phyloP scores from a whole-genome alignment of 2,888 invertebrate genomes.

The Smittia aterrima region DNA sequence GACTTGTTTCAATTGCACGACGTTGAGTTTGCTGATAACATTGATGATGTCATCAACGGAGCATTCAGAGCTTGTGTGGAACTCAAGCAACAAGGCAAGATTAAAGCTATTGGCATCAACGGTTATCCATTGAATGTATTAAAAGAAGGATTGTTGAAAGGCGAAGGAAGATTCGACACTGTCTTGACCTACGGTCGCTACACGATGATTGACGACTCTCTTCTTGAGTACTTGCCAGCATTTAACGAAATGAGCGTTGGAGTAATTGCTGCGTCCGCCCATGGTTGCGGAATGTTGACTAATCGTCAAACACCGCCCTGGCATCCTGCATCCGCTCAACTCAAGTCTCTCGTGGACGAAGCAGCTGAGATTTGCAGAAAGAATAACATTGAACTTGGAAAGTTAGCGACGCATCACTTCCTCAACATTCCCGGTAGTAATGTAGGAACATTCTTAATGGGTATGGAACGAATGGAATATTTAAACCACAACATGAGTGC shows the following conservation, averaged over 20 bases:
- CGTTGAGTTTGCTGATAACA: constrained; percentile 61
- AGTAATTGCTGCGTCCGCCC: constrained; percentile 60
- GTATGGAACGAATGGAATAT: constrained; percentile 42
- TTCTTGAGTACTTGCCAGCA: constrained; percentile 57
- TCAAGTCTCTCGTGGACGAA: constrained; percentile 51
- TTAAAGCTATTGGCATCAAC: constrained; percentile 62
- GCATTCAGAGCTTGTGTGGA: constrained; percentile 32
- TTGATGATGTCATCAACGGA: constrained; percentile 54
- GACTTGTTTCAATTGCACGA: constrained; percentile 82
- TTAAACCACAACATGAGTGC: constrained; percentile 65
- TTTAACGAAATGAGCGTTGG: constrained; percentile 59
- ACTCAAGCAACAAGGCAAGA: constrained; percentile 51
- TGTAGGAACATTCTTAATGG: constrained; percentile 40
- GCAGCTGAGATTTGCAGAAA: constrained; percentile 53
- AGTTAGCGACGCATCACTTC: constrained; percentile 52
- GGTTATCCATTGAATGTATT: constrained; percentile 59
- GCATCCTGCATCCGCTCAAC: constrained; percentile 57
- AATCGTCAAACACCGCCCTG: constrained; percentile 56
- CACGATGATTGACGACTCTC: constrained; percentile 60
- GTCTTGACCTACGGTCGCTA: constrained; percentile 61
- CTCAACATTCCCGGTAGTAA: constrained; percentile 47
- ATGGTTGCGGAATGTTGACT: constrained; percentile 61
- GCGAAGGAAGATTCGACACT: constrained; percentile 57
- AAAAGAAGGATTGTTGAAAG: constrained; percentile 57
- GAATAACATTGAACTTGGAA: constrained; percentile 50